These are phyloP conservation scores for Zaprionus nigranus DNA, from an alignment of 1,140 invertebrate genomes.

Conservation along the genomic window DNA sequence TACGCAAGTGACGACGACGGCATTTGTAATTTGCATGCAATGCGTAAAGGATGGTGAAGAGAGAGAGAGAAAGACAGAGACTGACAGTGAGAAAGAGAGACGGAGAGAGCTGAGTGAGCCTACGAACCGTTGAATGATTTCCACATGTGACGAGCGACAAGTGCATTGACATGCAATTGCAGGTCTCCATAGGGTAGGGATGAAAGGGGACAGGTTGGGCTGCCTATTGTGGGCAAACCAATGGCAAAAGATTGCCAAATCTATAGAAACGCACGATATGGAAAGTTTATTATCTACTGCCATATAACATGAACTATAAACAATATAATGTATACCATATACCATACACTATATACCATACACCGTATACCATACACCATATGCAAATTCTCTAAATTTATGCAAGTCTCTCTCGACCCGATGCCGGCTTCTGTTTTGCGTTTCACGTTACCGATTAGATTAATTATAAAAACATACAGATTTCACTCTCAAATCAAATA, in stretches of 20 bases:
- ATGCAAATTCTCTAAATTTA: constrained; percentile 34
- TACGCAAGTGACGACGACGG: constrained; percentile 35
- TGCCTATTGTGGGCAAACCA: constrained; percentile 29
- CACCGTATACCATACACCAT: neutral
- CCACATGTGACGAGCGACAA: constrained; percentile 45
- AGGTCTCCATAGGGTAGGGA: neutral
- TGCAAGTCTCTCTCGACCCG: neutral
- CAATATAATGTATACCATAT: neutral
- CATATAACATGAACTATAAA: neutral
- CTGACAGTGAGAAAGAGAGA: neutral
- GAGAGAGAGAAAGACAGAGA: neutral
- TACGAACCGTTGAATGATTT: constrained; percentile 38
- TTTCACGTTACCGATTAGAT: neutral
- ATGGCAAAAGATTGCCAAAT: constrained; percentile 3
- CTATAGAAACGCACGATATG: neutral
- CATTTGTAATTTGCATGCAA: constrained; percentile 43
- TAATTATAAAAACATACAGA: constrained; percentile 21
- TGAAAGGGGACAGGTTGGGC: constrained; percentile 7
- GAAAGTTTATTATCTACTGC: constrained; percentile 11
- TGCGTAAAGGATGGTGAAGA: constrained; percentile 20
- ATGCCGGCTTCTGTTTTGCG: constrained; percentile 17
- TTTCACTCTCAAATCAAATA: constrained; percentile 23
- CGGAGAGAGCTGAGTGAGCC: constrained; percentile 1
- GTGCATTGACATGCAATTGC: constrained; percentile 40
- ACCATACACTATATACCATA: neutral